Evolutionary conservation across 2,113 vertebrate genomes (phyloP).

Genomic region (Atherinomorus stipes): DNA sequence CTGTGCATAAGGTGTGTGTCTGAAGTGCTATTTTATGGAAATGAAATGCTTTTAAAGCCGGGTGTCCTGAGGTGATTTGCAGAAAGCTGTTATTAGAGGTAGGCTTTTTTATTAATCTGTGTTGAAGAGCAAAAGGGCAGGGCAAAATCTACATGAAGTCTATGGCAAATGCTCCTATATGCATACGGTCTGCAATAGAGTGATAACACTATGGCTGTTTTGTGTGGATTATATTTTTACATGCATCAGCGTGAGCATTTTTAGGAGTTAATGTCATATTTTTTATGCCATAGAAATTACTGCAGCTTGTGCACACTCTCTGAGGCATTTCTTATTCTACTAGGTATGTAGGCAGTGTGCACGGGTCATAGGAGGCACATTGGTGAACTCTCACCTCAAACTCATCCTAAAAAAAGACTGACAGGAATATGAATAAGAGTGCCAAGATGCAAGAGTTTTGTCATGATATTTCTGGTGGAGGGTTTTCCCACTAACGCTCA

Average conservation of each 20-base stretch:
- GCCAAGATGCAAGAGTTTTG: neutral
- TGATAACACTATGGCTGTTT: constrained; percentile 54
- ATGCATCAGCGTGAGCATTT: constrained; percentile 32
- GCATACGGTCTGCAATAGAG: constrained; percentile 30
- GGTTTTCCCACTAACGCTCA: constrained; percentile 20
- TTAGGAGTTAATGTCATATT: constrained; percentile 46
- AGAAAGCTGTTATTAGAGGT: constrained; percentile 45
- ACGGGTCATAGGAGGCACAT: constrained; percentile 10
- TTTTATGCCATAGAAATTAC: constrained; percentile 52
- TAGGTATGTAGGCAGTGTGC: constrained; percentile 30
- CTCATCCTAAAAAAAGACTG: constrained; percentile 27
- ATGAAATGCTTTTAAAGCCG: constrained; percentile 37
- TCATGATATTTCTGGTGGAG: constrained; percentile 12
- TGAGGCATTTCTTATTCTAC: constrained; percentile 16
- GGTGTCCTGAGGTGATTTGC: constrained; percentile 38
- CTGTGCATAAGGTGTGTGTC: constrained; percentile 6
- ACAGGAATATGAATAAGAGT: constrained; percentile 2
- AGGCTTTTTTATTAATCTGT: constrained; percentile 49
- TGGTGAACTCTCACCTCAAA: constrained; percentile 28
- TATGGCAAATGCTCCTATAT: constrained; percentile 21
- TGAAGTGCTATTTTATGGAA: constrained; percentile 42
- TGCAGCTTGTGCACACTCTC: constrained; percentile 10
- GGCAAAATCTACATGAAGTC: constrained; percentile 46
- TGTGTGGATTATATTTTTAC: constrained; percentile 50
- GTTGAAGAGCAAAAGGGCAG: constrained; percentile 27